Conservation (phyloP, 37 sponge, comb jelly and placozoan species). For the Tethya wilhelma region DNA sequence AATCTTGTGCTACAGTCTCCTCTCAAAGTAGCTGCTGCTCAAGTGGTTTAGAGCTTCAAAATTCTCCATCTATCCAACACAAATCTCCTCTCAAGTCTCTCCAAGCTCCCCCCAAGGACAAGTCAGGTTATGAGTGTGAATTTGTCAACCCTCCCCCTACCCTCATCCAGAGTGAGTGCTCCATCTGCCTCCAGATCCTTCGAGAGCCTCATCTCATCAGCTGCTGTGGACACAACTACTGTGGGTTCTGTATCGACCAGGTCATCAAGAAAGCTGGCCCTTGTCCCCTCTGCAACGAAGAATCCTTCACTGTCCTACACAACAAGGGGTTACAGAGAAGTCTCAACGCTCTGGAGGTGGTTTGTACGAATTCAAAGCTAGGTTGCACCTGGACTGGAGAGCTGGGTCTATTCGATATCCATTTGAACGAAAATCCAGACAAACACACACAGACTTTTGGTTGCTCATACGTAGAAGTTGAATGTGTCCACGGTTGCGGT, state of each 20-base stretch:
- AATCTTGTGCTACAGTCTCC: too few relatives aligned
- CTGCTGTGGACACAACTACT: slow-evolving; percentile 66
- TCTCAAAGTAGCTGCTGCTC: too few relatives aligned
- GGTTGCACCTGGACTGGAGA: slow-evolving; percentile 56
- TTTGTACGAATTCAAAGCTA: slow-evolving; percentile 17
- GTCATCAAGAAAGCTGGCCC: slow-evolving; percentile 7
- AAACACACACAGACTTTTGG: slow-evolving; percentile 5
- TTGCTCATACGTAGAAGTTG: slow-evolving; percentile 34
- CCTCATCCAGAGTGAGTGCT: slow-evolving; percentile 42
- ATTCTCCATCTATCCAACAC: too few relatives aligned
- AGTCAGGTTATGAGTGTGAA: slow-evolving; percentile 47
- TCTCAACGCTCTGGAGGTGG: slow-evolving; percentile 36
- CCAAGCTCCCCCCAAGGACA: not conserved
- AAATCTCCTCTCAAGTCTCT: too few relatives aligned
- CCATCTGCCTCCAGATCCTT: slow-evolving; percentile 43
- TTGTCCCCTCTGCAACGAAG: slow-evolving; percentile 44
- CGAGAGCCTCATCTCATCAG: slow-evolving; percentile 45
- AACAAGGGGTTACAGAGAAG: slow-evolving; percentile 35
- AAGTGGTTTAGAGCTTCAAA: too few relatives aligned
- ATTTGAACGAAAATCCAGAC: slow-evolving; percentile 31
- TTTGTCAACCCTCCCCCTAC: slow-evolving; percentile 28
- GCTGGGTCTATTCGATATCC: slow-evolving; percentile 16
- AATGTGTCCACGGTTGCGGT: slow-evolving; percentile 34
- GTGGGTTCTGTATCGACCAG: slow-evolving; percentile 31
- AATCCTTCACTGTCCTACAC: slow-evolving; percentile 26